Conservation (phyloP, 2,113 vertebrate species). For the Chionodraco myersi region DNA sequence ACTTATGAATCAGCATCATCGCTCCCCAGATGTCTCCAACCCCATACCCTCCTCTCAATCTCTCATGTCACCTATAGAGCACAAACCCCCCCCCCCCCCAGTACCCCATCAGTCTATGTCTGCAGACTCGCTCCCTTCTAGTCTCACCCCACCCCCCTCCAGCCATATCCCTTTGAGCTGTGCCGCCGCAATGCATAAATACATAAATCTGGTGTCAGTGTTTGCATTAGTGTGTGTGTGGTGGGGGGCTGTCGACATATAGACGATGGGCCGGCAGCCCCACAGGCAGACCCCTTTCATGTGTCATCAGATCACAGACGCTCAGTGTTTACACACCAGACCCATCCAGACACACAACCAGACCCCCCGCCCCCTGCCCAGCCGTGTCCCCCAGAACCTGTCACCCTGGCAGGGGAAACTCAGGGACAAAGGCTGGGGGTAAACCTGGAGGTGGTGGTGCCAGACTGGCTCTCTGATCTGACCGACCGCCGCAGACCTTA, state of each 20-base stretch:
- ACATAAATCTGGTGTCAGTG: slow-evolving; percentile 80
- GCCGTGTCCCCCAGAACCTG: slow-evolving; percentile 55
- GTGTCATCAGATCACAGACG: slow-evolving; percentile 76
- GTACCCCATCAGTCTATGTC: slow-evolving; percentile 66
- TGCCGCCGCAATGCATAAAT: slow-evolving; percentile 79
- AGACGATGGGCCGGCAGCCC: slow-evolving; percentile 65
- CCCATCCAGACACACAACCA: slow-evolving; percentile 52
- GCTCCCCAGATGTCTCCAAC: slow-evolving; percentile 75
- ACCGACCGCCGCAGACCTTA: slow-evolving; percentile 59
- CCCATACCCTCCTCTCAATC: slow-evolving; percentile 37
- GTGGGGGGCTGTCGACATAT: slow-evolving; percentile 58
- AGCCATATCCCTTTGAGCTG: slow-evolving; percentile 79
- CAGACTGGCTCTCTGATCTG: slow-evolving; percentile 76
- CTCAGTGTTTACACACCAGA: slow-evolving; percentile 75
- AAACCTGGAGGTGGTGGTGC: slow-evolving; percentile 73
- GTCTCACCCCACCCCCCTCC: slow-evolving; percentile 60
- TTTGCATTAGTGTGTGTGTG: slow-evolving; percentile 23
- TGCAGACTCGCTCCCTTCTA: slow-evolving; percentile 37
- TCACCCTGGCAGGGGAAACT: slow-evolving; percentile 52
- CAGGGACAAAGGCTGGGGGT: slow-evolving; percentile 63
- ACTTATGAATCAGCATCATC: slow-evolving; percentile 56
- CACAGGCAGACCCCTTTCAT: slow-evolving; percentile 73
- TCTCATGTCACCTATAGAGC: slow-evolving; percentile 59
- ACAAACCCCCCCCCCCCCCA: not conserved
- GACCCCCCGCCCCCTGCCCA: slow-evolving; percentile 2